Base-by-base conservation (phyloP, 2,888 invertebrate genomes). In the Ophion costatus region DNA sequence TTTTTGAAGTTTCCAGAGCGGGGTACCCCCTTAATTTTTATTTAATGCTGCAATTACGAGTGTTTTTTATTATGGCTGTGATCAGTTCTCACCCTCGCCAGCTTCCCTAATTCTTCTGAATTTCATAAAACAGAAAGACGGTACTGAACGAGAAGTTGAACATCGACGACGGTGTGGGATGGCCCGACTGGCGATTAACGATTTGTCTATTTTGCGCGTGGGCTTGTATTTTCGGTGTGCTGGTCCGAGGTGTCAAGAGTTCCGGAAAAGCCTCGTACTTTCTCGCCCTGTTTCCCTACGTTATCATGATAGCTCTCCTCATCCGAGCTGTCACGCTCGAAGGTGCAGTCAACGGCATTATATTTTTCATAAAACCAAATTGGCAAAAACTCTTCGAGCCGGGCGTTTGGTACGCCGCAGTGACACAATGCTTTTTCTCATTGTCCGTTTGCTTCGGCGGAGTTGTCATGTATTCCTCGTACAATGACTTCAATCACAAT, bases 251-350 rank as follows among this genome's bases (percentile, higher is more conserved):
- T 2, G 94, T 96, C 0, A 94, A 95, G 88, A 95, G 95, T 87
- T 95, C 95, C 0, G 96, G 96, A 56, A 96, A 95, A 91, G 95
- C 95, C 0, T 96, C 97, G 2, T 97, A 97, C 90, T 96, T 97
- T 88, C 95, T 97, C 0, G 97, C 97, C 0, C 92, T 96, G 6
- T 96, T 96, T 88, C 96, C 96, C 0, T 96, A 96, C 89, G 90
- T 95, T 6, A 94, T 96, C 61, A 94, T 96, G 92, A 88, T 95
- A 57, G 94, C 95, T 1, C 92, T 96, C 42, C 93, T 96, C 2
- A 92, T 96, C 69, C 94, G 96, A 70, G 95, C 96, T 0, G 94
- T 95, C 0, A 96, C 96, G 0, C 91, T 96, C 66, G 95, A 95
- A 0, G 96, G 96, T 0, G 95, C 96, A 2, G 85, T 91, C 0